phyloP scores from a whole-genome alignment of 2,888 invertebrate genomes.

The Serrognathus titanus region DNA sequence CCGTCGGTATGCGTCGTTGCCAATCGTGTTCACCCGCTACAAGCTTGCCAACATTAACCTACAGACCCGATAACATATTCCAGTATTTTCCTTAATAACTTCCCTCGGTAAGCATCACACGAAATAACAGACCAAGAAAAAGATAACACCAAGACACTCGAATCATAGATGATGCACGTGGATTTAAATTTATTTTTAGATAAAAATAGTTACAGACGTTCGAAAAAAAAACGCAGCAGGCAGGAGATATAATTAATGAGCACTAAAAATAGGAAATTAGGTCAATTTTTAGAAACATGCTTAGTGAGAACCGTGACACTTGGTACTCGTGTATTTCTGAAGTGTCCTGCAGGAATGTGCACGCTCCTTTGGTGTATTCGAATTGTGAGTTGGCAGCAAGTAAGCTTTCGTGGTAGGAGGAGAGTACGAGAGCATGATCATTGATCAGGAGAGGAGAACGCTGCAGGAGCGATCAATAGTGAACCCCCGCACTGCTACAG shows the following conservation, averaged over 20 bases:
- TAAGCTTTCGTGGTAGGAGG: conserved; percentile 1
- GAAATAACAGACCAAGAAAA: too few species aligned
- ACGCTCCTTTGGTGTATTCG: conserved; percentile 11
- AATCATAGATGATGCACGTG: too few species aligned
- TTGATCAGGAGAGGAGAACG: conserved; percentile 40
- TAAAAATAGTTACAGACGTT: too few species aligned
- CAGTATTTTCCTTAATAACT: neutral
- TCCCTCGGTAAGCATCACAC: too few species aligned
- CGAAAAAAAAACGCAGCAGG: too few species aligned
- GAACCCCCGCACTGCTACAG: conserved; percentile 48
- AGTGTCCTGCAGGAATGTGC: neutral
- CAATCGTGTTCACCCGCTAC: conserved; percentile 40
- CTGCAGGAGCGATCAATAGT: conserved; percentile 43
- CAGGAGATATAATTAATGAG: too few species aligned
- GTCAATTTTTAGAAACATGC: too few species aligned
- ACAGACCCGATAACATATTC: conserved; percentile 13
- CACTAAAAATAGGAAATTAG: too few species aligned
- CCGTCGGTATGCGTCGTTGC: conserved; percentile 40
- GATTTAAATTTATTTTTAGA: too few species aligned
- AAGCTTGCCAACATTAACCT: conserved; percentile 39
- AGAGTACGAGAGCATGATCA: conserved; percentile 34
- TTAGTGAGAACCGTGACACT: too few species aligned
- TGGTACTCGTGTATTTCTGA: too few species aligned
- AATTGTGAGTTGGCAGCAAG: conserved; percentile 10
- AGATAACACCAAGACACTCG: too few species aligned